Base-by-base conservation (phyloP, 2,888 invertebrate species). In the Drosophila diplacantha region DNA sequence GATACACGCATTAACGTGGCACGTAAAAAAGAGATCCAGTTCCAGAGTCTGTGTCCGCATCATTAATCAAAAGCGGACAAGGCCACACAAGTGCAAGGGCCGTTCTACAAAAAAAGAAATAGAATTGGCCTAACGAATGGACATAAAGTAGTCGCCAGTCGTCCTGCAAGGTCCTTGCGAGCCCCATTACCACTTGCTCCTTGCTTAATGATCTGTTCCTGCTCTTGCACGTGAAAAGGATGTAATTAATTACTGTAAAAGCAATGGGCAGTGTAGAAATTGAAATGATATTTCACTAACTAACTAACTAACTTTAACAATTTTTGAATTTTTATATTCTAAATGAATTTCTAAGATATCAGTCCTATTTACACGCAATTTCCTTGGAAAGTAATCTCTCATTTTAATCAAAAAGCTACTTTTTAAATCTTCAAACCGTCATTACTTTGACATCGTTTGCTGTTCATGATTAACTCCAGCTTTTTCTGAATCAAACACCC, bases 201-300 rank as follows among this genome's bases (percentile, higher is more conserved):
- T 43, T 34, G n/a, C 57, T 26, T n/a, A 35, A 24, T 18, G 26
- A 50, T 49, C 49, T 32, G 3, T 50, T 58, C 44, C 11, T 43
- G 69, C 68, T 63, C 50, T 69, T 69, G 58, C 75, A 72, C 71
- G 69, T 75, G 74, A 73, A 80, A 84, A 82, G 83, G 74, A 71
- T 75, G 68, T 75, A 85, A 86, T 85, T 85, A 85, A 85, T 84
- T 84, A 77, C 72, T 63, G 72, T 69, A 79, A 73, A 69, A 69
- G 69, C 70, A 49, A 52, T 47, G 64, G 22, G 38, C 49, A 43
- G 35, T 37, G 16, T 24, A 20, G 22, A 54, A 52, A 69, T 73
- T 9, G 0, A 8, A 26, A 26, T 8, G 0, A 26, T 26, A 3
- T 26, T 24, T 24, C 24, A 24, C 8, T 8, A 8, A 26, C 26